phyloP scores from a whole-genome alignment of 2,113 vertebrate genomes.

The Apodemus speciosus region DNA sequence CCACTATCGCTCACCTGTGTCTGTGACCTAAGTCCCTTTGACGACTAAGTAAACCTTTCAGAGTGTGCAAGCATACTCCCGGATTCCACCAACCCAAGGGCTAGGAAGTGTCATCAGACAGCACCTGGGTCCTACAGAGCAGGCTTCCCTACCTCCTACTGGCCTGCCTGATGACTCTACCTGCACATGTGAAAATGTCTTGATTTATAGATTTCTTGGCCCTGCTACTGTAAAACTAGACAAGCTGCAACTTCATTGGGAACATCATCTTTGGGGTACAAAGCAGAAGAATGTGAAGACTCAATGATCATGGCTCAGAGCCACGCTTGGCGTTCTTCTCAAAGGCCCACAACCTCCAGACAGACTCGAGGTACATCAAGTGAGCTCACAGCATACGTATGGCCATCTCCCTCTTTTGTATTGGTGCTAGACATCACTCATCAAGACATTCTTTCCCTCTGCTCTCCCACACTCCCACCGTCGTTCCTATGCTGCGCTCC shows the following conservation, averaged over 20 bases:
- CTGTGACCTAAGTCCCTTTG: neutral
- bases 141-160: too few relatives aligned
- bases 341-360: neutral
- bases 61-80: neutral
- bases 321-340: neutral
- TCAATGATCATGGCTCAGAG: neutral
- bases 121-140: rapidly evolving
- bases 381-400: neutral
- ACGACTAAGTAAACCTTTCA: neutral
- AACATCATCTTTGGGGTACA: neutral
- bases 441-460: neutral
- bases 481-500: neutral
- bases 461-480: neutral
- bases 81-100: neutral
- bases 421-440: neutral
- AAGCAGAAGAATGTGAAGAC: neutral
- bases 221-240: neutral
- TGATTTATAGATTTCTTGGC: neutral
- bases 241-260: too few relatives aligned
- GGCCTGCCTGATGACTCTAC: neutral
- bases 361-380: neutral
- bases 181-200: neutral
- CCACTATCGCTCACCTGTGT: neutral
- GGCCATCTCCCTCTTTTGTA: neutral
- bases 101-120: neutral